Percentiles rank a stretch among this genome's conserved stretches.
Evolutionary conservation across 2,113 vertebrate genomes (phyloP).

Genomic region (Proteles cristata): DNA sequence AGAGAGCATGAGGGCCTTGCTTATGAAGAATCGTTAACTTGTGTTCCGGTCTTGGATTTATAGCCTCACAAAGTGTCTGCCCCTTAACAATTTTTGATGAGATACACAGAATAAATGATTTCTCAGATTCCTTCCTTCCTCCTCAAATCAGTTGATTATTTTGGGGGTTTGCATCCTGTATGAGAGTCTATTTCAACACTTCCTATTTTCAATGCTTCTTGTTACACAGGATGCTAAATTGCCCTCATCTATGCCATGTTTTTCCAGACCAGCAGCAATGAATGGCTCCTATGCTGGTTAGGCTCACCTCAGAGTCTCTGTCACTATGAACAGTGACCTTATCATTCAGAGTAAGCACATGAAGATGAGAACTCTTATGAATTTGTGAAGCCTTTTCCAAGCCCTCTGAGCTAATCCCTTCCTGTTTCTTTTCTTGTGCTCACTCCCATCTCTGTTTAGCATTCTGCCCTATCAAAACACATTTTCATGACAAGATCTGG

Average conservation of each 20-base stretch:
- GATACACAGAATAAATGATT: constrained; percentile 77
- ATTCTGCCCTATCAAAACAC: background rate
- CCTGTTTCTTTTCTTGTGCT: background rate
- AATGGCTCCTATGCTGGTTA: background rate
- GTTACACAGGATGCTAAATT: background rate
- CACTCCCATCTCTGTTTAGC: background rate
- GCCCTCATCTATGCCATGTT: background rate
- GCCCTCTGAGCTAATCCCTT: background rate
- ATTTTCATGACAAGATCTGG: background rate
- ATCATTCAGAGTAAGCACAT: background rate
- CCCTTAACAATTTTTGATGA: constrained; percentile 47
- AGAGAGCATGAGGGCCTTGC: background rate
- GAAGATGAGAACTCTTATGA: fast-evolving
- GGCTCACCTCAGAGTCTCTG: background rate
- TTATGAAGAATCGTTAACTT: background rate
- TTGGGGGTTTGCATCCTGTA: constrained; percentile 36
- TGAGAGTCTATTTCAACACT: constrained; percentile 6
- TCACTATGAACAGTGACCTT: background rate
- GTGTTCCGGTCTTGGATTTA: constrained; percentile 57
- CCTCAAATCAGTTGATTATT: constrained; percentile 54
- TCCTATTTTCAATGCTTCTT: constrained; percentile 24
- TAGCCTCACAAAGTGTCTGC: background rate
- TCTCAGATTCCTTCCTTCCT: constrained; percentile 78
- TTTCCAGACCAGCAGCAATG: background rate
- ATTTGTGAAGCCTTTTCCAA: background rate